phyloP scores from a whole-genome alignment of 1,140 invertebrate genomes.

The Ylistrum balloti region DNA sequence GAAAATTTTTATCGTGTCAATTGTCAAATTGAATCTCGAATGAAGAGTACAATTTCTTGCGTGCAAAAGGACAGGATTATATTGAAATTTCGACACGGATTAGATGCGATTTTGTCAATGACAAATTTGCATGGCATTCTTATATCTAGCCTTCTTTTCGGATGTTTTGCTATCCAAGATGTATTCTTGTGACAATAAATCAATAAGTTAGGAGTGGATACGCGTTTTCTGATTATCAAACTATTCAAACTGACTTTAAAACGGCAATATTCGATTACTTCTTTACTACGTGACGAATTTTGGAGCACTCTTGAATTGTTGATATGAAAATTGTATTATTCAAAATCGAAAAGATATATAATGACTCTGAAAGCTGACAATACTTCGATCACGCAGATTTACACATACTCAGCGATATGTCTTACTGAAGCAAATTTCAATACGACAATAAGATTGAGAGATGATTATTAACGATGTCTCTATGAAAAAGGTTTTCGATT shows the following conservation, averaged over 20 bases:
- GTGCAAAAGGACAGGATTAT: background rate
- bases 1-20: background rate
- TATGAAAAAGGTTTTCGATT: background rate
- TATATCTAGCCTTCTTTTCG: background rate
- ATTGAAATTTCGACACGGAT: constrained; percentile 29
- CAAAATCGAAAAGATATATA: too few relatives aligned
- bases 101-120: background rate
- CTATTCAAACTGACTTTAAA: too few relatives aligned
- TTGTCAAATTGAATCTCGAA: background rate
- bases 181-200: too few relatives aligned
- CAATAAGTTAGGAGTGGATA: too few relatives aligned
- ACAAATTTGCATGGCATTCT: background rate
- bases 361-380: background rate
- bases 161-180: too few relatives aligned
- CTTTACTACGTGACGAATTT: too few relatives aligned
- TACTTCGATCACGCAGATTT: background rate
- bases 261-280: too few relatives aligned
- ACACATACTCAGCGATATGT: background rate
- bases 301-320: too few relatives aligned
- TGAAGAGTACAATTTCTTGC: background rate
- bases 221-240: too few relatives aligned
- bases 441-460: background rate
- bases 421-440: background rate
- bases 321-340: too few relatives aligned
- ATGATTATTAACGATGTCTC: background rate